Conservation (phyloP, 1,140 invertebrate genomes). For the Apis laboriosa region DNA sequence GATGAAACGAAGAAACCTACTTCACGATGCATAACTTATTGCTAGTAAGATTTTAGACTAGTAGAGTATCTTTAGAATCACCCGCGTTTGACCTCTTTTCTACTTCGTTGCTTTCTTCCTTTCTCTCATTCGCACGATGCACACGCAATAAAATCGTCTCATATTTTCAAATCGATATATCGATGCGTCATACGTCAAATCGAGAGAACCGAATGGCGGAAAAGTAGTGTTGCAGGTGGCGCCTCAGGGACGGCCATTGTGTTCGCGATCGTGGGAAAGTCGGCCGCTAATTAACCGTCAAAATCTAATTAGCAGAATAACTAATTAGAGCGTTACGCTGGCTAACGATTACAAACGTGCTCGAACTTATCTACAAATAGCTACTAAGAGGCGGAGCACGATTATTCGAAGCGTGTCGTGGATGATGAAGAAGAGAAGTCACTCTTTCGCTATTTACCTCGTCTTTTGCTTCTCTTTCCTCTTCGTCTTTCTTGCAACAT, state of each 20-base stretch:
- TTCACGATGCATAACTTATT: not conserved
- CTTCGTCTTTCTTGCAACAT: not conserved
- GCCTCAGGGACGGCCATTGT: slow-evolving; percentile 28
- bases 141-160: not conserved
- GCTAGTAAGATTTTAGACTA: not conserved
- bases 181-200: not conserved
- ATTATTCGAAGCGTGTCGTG: slow-evolving; percentile 1
- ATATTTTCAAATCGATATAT: not conserved
- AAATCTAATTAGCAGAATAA: slow-evolving; percentile 47
- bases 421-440: slow-evolving; percentile 13
- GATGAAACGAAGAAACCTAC: not conserved
- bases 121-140: not conserved
- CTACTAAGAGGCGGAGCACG: slow-evolving; percentile 12
- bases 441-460: not conserved
- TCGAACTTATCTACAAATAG: slow-evolving; percentile 33
- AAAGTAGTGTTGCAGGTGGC: not conserved
- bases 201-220: not conserved
- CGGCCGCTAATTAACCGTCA: slow-evolving; percentile 40
- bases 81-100: slow-evolving; percentile 46
- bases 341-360: slow-evolving; percentile 31
- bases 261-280: slow-evolving; percentile 31
- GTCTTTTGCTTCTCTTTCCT: not conserved
- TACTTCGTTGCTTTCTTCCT: slow-evolving; percentile 7
- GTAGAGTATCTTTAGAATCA: slow-evolving; percentile 52
- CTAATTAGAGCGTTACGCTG: slow-evolving; percentile 41